Evolutionary conservation across 2,888 invertebrate genomes (phyloP).

Genomic region (Seira musarum): DNA sequence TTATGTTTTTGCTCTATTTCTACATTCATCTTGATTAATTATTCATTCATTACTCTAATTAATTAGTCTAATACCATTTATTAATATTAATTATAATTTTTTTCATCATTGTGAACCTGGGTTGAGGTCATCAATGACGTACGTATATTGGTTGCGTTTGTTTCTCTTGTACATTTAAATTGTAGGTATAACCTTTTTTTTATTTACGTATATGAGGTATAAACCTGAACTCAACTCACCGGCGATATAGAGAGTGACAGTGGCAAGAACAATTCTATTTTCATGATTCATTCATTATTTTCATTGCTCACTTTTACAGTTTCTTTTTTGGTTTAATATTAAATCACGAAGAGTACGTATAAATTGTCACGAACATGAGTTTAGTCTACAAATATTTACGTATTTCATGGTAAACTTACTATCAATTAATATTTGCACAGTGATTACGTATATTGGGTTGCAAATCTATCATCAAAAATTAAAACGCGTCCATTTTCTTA

Average conservation of each 20-base stretch:
- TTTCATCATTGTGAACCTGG: conserved; percentile 23
- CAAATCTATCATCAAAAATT: conserved; percentile 13
- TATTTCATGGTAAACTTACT: too few relatives aligned
- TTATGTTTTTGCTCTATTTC: too few relatives aligned
- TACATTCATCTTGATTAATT: too few relatives aligned
- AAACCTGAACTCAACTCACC: neutral
- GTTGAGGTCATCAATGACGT: conserved; percentile 56
- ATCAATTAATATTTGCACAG: neutral
- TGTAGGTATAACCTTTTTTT: neutral
- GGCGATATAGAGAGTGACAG: neutral
- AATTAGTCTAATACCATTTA: too few relatives aligned
- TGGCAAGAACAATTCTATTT: neutral
- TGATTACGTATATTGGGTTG: neutral
- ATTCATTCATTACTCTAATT: too few relatives aligned
- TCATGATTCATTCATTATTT: neutral
- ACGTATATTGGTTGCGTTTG: conserved; percentile 68
- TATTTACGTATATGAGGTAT: conserved; percentile 23
- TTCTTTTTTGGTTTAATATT: conserved; percentile 3
- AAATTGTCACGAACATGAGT: too few relatives aligned
- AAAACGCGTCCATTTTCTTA: conserved; percentile 7
- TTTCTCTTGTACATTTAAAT: conserved; percentile 41
- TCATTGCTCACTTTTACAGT: conserved; percentile 28
- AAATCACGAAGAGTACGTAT: too few relatives aligned
- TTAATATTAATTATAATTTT: conserved; percentile 18
- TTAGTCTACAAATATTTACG: too few relatives aligned